Evolutionary conservation across 2,113 vertebrate genomes (phyloP), one percentile per base, ranked within the genome.

Genomic region (Propithecus coquereli): DNA sequence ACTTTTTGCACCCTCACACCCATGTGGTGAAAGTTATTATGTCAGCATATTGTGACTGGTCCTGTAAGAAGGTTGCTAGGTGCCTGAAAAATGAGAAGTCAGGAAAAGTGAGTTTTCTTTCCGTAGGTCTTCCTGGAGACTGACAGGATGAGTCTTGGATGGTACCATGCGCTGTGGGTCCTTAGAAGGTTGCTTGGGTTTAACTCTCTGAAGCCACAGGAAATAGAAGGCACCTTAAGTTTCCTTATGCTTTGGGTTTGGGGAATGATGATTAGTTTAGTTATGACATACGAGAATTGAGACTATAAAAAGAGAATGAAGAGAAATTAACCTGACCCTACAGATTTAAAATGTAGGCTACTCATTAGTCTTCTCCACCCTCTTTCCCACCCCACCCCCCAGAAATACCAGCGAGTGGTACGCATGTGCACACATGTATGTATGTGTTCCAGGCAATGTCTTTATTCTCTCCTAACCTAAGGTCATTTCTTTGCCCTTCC

Each of bases 361-460:
- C 34, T 34, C 57, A 1, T 50, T 37, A 52, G 1, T n/a, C 57
- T 90, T 90, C 43, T 83, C 32, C 8, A 27, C 14, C 17, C 20
- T 81, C 30, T 23, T 40, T 22, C 25, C 20, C 5, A 37, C 8
- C 14, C 2, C 10, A 63, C 30, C 22, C n/a, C 45, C 14, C 11
- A 6, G 20, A 73, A 88, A 20, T 27, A n/a, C 13, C 30, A 8
- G 4, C 8, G 63, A 68, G 54, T 34, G 20, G 8, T 79, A 5
- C 70, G 14, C 4, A 2, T 22, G 32, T 5, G 0, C 32, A 1
- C 14, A 0, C 34, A 20, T 18, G 17, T 66, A 5, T 57, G 25
- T 57, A 8, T 76, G 45, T 25, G 43, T 89, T 57, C 34, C 37
- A 66, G 1, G 6, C 82, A 65, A 23, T 27, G 13, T 61, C 82